Evolutionary conservation across 2,113 vertebrate species (phyloP), one percentile per base, ranked within the genome.

Genomic region (Hiodon tergisus): DNA sequence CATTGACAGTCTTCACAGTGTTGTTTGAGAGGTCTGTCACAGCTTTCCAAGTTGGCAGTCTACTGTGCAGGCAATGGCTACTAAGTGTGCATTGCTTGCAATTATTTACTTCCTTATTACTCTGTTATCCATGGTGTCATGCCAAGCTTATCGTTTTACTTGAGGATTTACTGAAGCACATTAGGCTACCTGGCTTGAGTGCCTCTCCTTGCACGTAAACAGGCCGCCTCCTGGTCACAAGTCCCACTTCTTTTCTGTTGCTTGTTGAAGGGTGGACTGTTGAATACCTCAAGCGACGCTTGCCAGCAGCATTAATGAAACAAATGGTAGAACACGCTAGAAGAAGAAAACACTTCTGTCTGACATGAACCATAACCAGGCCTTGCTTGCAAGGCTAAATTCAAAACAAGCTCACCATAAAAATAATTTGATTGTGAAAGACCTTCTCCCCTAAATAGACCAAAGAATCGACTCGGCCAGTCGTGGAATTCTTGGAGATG

Each of bases 401-500:
- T 69, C 58, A 53, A 69, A 76, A 61, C 67, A 69, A 61, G 57
- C 50, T 53, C 50, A 62, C 17, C 6, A 54, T 48, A 53, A 61
- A 47, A 46, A 7, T 53, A 16, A 69, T 58, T 7, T 69, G 67
- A 59, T 75, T 52, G 46, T 67, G 31, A 67, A 69, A 50, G 52
- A 14, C 53, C 11, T 51, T 63, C 5, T 75, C 31, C 73, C 55
- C 58, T 58, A 67, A 68, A 59, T 75, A 75, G 73, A 58, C 47
- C 31, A 52, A 53, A 69, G 48, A 8, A 59, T 75, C 10, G 51
- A 46, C 16, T 57, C 13, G 47, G 73, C 53, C 10, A 53, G 17
- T 14, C 31, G 63, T 59, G 11, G 17, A 3, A 14, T 71, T 31
- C 17, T 2, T 59, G 7, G 17, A 14, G 17, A 17, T n/a, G 17